Conservation (phyloP, 2,888 invertebrate species). For the Dolichopus griseipennis region DNA sequence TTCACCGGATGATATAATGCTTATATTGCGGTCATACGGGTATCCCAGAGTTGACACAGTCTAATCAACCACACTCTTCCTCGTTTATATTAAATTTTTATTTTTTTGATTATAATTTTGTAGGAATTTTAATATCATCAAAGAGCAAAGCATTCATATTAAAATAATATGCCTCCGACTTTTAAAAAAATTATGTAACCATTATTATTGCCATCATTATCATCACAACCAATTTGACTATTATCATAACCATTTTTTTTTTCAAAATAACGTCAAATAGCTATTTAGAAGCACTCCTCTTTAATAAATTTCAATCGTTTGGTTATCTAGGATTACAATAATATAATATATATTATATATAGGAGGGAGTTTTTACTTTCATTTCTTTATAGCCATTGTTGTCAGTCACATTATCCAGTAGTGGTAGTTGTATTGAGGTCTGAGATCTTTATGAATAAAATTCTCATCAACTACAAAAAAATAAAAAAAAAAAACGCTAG, state of each 20-base stretch:
- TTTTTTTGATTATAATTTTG: too few relatives aligned
- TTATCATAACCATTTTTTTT: too few relatives aligned
- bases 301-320: neutral
- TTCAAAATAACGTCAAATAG: neutral
- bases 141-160: neutral
- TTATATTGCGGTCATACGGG: too few relatives aligned
- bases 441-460: neutral
- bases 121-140: too few relatives aligned
- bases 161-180: neutral
- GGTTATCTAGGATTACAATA: too few relatives aligned
- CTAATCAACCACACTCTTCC: too few relatives aligned
- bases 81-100: too few relatives aligned
- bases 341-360: too few relatives aligned
- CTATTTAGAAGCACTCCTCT: neutral
- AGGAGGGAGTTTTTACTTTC: too few relatives aligned
- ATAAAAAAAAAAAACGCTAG: too few relatives aligned
- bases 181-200: neutral
- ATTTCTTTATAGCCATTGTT: neutral
- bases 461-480: neutral
- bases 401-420: neutral
- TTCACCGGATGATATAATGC: too few relatives aligned
- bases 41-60: too few relatives aligned
- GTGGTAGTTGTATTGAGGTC: neutral
- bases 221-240: neutral
- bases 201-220: neutral